Conservation (phyloP, 2,797 vertebrate species). For the Paedocypris micromegethes region DNA sequence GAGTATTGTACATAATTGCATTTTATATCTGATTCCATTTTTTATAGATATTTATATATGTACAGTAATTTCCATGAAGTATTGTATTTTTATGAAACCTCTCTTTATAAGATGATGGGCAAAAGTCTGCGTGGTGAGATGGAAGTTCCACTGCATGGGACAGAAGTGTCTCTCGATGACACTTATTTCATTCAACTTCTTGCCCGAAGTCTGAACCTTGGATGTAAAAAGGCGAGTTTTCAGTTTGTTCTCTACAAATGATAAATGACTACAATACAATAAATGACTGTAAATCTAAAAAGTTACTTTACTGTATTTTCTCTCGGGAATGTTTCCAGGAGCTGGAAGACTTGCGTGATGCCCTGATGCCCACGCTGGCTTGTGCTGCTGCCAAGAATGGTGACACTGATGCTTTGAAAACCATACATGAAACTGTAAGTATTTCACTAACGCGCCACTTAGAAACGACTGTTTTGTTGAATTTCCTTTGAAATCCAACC, state of each 20-base stretch:
- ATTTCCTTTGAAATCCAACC: no score
- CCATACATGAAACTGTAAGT: slow-evolving; percentile 81
- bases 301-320: no score
- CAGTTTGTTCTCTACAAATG: no score
- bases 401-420: slow-evolving; percentile 74
- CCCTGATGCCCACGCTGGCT: slow-evolving; percentile 78
- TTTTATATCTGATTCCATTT: no score
- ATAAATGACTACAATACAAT: no score
- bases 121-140: slow-evolving; percentile 90
- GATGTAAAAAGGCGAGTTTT: slow-evolving; percentile 79
- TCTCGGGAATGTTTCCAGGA: slow-evolving; percentile 66
- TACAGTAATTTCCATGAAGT: no score
- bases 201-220: slow-evolving; percentile 77
- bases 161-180: slow-evolving; percentile 69
- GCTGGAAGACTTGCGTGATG: slow-evolving; percentile 74
- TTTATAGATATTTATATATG: no score
- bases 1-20: no score
- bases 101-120: slow-evolving; percentile 75
- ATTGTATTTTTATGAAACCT: no score
- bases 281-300: no score
- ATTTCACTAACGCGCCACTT: not conserved
- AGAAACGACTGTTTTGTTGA: no score
- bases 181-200: slow-evolving; percentile 79
- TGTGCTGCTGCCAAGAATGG: slow-evolving; percentile 83
- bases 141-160: slow-evolving; percentile 65